Base-by-base conservation (phyloP, 2,113 vertebrate species). In the Marmota flaviventris region DNA sequence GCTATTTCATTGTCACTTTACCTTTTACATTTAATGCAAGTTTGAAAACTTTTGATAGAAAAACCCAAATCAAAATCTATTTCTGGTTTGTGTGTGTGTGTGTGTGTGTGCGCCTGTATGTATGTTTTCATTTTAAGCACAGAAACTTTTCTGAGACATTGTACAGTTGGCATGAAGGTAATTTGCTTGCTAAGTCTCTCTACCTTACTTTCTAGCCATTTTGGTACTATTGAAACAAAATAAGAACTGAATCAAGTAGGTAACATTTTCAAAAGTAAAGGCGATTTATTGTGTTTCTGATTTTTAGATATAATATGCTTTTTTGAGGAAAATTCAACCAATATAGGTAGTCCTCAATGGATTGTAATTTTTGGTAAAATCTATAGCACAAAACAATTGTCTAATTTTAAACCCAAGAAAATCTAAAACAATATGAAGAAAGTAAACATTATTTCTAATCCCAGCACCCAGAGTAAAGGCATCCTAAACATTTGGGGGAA, bases 31-130 rank as follows among this genome's bases (percentile, higher is more conserved):
- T 69, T 75, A 77, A 75, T n/a, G 24, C 4, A 93, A 88, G 56
- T 58, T 88, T 97, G 85, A 34, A 42, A 89, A 92, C 24, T 75
- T 95, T 75, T 61, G 34, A 25, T 72, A 85, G 67, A 84, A 95
- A 70, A 0, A 48, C 8, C 10, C 48, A 92, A 69, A 48, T 91
- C 13, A 85, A 93, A 95, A 94, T 95, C 37, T 81, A 72, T 91
- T 86, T 6, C 45, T 12, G 18, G 16, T n/a, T 16, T 70, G 34
- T n/a, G 34, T 70, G 67, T 20, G 48, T 51, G 48, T 51, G 48
- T 48, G 48, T 48, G 48, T 48, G 48, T 11, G 48, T 3, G 48
- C 24, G 9, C 24, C 11, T 70, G 16, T n/a, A n/a, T 18, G 5
- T 70, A 12, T 70, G n/a, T 70, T n/a, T 70, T 70, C 34, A 84